Conservation (phyloP, 2,888 invertebrate species). For the Tenthredo mesomela region DNA sequence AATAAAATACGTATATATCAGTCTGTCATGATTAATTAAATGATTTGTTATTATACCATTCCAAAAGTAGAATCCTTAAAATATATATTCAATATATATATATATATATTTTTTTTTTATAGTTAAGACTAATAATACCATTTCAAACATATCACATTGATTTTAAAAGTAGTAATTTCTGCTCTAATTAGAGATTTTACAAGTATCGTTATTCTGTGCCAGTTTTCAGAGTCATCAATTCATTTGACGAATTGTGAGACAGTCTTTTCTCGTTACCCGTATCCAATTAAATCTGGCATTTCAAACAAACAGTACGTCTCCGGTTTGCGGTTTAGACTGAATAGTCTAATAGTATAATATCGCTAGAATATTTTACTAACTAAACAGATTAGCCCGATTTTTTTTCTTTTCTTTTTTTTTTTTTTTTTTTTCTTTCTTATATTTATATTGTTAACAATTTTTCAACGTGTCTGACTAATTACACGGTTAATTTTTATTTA, state of each 20-base stretch:
- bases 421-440: neutral
- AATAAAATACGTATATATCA: neutral
- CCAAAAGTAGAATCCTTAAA: neutral
- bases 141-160: neutral
- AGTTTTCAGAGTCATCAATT: slow-evolving; percentile 62
- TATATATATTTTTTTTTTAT: neutral
- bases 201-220: slow-evolving; percentile 17
- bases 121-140: neutral
- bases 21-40: neutral
- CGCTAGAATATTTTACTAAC: neutral
- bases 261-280: slow-evolving; percentile 46
- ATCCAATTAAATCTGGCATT: slow-evolving; percentile 50
- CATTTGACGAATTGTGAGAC: slow-evolving; percentile 61
- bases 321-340: neutral
- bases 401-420: neutral
- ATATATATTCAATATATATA: neutral
- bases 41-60: neutral
- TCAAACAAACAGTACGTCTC: slow-evolving; percentile 37
- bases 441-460: no score
- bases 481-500: no score
- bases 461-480: no score
- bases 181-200: slow-evolving; percentile 64
- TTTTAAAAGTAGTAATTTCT: slow-evolving; percentile 58
- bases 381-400: neutral
- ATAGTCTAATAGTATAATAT: neutral